These are phyloP conservation scores for Drosophila micromelanica DNA, from an alignment of 1,140 invertebrate genomes.

Conservation along the genomic window DNA sequence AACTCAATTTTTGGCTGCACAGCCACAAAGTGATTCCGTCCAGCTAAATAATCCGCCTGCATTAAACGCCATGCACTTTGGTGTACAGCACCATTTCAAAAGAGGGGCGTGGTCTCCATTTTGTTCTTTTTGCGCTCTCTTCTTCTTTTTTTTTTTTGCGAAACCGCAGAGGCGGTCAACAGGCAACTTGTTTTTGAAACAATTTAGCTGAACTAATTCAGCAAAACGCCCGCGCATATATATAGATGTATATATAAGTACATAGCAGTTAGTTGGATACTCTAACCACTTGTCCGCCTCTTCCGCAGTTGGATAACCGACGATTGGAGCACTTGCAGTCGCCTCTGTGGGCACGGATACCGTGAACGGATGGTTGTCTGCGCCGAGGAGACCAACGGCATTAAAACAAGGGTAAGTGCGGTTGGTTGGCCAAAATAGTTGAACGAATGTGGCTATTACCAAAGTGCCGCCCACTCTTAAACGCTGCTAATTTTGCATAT, in stretches of 20 bases:
- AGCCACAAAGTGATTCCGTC: constrained; percentile 16
- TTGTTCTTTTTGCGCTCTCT: neutral
- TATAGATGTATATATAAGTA: no score
- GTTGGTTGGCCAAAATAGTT: constrained; percentile 23
- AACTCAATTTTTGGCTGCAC: constrained; percentile 2
- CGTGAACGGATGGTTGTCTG: constrained; percentile 91
- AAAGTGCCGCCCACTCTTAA: constrained; percentile 44
- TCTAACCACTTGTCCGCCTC: constrained; percentile 57
- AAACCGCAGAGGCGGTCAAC: constrained; percentile 37
- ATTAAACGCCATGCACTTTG: constrained; percentile 51
- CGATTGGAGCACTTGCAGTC: constrained; percentile 93
- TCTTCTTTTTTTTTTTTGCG: constrained; percentile 3
- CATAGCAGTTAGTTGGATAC: constrained; percentile 6
- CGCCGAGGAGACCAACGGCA: constrained; percentile 89
- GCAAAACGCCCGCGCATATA: constrained; percentile 18
- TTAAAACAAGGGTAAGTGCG: constrained; percentile 88
- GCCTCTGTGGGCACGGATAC: constrained; percentile 92
- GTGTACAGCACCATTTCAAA: constrained; percentile 39
- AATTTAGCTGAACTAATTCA: constrained; percentile 62
- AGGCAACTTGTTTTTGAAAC: constrained; percentile 40
- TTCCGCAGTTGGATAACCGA: constrained; percentile 93
- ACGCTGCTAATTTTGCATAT: constrained; percentile 62
- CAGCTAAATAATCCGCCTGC: constrained; percentile 17
- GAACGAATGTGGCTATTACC: constrained; percentile 59
- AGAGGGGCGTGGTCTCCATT: constrained; percentile 32